Evolutionary conservation across 2,113 vertebrate genomes (phyloP), one percentile per base, ranked within the genome.

Genomic region (Dryoscopus gambensis): DNA sequence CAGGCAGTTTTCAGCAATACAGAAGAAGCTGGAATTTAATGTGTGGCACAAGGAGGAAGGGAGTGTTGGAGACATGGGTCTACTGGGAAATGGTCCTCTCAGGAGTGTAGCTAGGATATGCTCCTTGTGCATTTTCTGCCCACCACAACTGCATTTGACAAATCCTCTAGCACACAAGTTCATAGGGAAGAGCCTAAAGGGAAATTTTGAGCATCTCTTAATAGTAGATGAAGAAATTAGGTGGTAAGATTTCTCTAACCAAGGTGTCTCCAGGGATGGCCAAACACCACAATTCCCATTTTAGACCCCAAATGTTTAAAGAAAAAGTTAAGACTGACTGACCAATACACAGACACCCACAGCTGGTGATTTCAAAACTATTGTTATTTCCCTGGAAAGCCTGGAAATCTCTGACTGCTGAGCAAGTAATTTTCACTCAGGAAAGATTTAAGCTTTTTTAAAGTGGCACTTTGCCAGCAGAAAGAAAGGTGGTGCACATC

Each of bases 101-200:
- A 47, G 39, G 13, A 49, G 2, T 8, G 18, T 40, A 68, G 28
- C 42, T 89, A 53, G 28, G 37, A 57, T 80, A 82, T 69, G 7
- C 2, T 5, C 15, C 35, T 56, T 0, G 0, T 42, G 35, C 15
- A 13, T 68, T 67, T 79, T 91, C 73, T 67, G 15, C 13, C 47
- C 40, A 49, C 39, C 49, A 57, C 47, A 84, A 50, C 23, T 52
- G 47, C 50, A 63, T 84, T 89, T 81, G 69, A 68, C 37, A 55
- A 87, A 63, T 52, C 40, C 9, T 68, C 8, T 15, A 52, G 64
- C 42, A 59, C 16, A 39, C 9, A 59, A 13, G 4, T 30, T 91
- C 6, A 14, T 3, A 17, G 24, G 13, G 8, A 63, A 89, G 37
- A 71, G 18, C 24, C 56, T 30, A 55, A 33, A 87, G 31, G 75